Conservation (phyloP, 2,113 vertebrate genomes). For the Cariama cristata region DNA sequence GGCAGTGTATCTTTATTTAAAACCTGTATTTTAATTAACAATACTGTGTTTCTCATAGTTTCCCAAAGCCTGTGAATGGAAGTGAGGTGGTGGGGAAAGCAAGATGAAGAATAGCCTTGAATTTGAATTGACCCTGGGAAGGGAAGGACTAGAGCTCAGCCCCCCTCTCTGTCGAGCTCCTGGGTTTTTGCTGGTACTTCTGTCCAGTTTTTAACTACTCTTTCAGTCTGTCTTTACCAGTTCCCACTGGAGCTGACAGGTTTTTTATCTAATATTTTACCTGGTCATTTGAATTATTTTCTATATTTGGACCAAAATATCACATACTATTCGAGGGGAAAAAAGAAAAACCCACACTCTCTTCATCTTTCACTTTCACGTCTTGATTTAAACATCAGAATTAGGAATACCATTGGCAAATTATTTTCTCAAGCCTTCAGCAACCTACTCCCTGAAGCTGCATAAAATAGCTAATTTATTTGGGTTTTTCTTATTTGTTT, state of each 20-base stretch:
- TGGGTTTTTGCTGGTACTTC: neutral
- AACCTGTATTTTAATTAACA: neutral
- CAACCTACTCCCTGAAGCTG: neutral
- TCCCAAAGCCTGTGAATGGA: neutral
- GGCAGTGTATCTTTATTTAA: neutral
- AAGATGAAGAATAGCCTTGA: neutral
- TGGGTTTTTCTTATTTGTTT: neutral
- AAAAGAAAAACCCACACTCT: neutral
- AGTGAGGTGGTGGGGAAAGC: neutral
- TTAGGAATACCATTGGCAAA: neutral
- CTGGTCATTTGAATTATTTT: neutral
- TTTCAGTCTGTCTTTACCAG: neutral
- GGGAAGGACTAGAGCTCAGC: neutral
- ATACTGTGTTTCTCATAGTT: neutral
- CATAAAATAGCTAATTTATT: neutral
- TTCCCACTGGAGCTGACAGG: neutral
- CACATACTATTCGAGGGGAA: neutral
- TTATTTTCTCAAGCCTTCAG: neutral
- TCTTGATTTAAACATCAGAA: neutral
- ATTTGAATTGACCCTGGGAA: neutral
- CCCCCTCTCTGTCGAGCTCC: neutral
- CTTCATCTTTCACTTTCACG: neutral
- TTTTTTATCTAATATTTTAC: neutral
- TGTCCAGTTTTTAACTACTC: neutral
- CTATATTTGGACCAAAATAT: neutral